Evolutionary conservation across 2,113 vertebrate genomes (phyloP), one percentile per base, ranked within the genome.

Genomic region (Esox niger): DNA sequence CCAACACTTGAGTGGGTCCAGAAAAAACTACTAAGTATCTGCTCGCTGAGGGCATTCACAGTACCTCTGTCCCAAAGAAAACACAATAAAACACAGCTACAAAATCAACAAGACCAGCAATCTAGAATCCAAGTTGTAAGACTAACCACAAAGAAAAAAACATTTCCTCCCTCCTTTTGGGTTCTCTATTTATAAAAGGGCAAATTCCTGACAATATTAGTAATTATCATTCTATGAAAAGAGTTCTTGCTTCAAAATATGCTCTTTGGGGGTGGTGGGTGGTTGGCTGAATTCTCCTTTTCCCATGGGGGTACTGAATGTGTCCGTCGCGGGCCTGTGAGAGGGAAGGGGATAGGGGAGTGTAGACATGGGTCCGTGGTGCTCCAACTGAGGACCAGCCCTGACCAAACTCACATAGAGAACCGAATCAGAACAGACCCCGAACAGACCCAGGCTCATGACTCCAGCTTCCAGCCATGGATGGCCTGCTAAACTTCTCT

Each of bases 281-380:
- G 79, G 83, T 77, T 70, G 80, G 62, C 78, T 56, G 66, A 86
- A 89, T 90, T 88, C 85, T 62, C 64, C 79, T 75, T 86, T 84
- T 80, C 86, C 85, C 86, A 64, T 70, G 83, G 83, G 88, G 54
- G 66, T 73, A 84, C 79, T 88, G 84, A 86, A 88, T 83, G 80
- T 86, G 82, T 84, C 83, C 62, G 74, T 86, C 74, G 86, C 75
- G 69, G 79, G 84, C 79, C 70, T 33, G 58, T 60, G 71, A 61
- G 73, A 79, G 77, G 74, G 80, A 78, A 80, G 63, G 75, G 79
- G 71, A 65, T 75, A 68, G 79, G 75, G 77, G 79, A 27, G 55
- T 33, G 52, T n/a, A 86, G 87, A 86, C 84, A 80, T 60, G 77
- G 82, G 82, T 79, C 79, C 38, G 17, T 15, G 11, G 11, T 43